Evolutionary conservation across 2,113 vertebrate species (phyloP).

Genomic region (Ciconia boyciana): DNA sequence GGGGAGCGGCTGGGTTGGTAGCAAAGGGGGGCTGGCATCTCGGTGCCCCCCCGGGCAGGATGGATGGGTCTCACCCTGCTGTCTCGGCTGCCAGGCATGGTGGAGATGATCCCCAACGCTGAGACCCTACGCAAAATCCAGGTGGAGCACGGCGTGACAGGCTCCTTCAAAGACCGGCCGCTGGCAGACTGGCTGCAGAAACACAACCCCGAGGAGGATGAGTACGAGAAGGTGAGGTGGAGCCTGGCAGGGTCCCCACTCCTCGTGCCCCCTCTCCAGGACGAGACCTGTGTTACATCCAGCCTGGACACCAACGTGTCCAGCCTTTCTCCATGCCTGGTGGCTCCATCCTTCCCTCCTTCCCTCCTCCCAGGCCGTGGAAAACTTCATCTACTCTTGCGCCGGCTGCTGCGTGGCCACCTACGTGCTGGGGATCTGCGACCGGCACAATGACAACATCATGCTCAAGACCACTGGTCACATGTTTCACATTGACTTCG

Average conservation of each 20-base stretch:
- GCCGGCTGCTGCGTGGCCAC: conserved; percentile 98
- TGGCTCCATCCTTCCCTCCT: background rate
- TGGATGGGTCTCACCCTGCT: background rate
- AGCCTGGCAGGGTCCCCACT: background rate
- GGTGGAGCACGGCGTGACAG: conserved; percentile 94
- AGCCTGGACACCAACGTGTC: rapidly evolving
- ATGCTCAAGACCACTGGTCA: conserved; percentile 97
- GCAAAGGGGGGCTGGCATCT: background rate
- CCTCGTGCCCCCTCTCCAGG: rapidly evolving
- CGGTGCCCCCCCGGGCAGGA: rapidly evolving
- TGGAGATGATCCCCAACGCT: conserved; percentile 96
- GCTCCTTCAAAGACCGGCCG: conserved; percentile 93
- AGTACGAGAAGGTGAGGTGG: conserved; percentile 90
- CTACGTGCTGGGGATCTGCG: conserved; percentile 95
- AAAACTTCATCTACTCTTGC: conserved; percentile 98
- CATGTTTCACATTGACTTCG: conserved; percentile 99
- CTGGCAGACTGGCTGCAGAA: conserved; percentile 96
- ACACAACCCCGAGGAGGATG: conserved; percentile 90
- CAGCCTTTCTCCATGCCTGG: background rate
- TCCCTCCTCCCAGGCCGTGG: conserved; percentile 82
- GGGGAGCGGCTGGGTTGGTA: no score
- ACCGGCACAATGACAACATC: conserved; percentile 98
- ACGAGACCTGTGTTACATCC: background rate
- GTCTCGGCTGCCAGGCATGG: conserved; percentile 83
- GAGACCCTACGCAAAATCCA: conserved; percentile 98